Base-by-base conservation (phyloP, 2,888 invertebrate species). In the Thera obeliscata region DNA sequence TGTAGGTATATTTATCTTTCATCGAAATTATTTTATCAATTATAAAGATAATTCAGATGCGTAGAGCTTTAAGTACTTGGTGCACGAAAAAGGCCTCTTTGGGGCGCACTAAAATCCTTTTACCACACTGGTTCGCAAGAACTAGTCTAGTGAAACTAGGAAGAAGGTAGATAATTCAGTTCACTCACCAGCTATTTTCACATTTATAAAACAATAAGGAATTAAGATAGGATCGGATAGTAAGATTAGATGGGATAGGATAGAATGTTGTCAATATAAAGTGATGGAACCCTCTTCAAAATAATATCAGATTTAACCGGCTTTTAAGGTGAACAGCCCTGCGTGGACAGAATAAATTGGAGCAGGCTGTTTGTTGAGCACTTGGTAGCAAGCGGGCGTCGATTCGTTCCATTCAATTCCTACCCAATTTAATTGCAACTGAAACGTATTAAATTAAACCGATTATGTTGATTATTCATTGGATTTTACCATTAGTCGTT, bases 351-450 rank as follows among this genome's bases (percentile, higher is more conserved):
- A 84, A 89, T 91, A 90, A 90, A 92, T 91, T 89, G 88, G 85
- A 85, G 76, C 83, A 78, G 87, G 87, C 87, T 93, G 88, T 93
- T 92, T 93, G 93, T 87, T 84, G 87, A 92, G 87, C 91, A 91
- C 92, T 93, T 86, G 85, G 87, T 82, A 82, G 82, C 61, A 59
- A 82, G 83, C 49, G 61, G 61, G 81, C 85, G 81, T 79, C 84
- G 86, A 87, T 86, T 84, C 86, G 81, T 76, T 83, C 84, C 84
- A 90, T 89, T 91, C 90, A 86, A 91, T 92, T 90, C 86, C 82
- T 78, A 81, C 88, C 84, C 87, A 91, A 89, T 91, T 92, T 91
- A 91, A 93, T 91, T 90, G 91, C 88, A 87, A 89, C 87, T 82
- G 89, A 86, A 88, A 85, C 83, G 84, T 83, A 79, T 81, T 84